Evolutionary conservation across 2,888 invertebrate genomes (phyloP).

Genomic region (Melieria omissa): DNA sequence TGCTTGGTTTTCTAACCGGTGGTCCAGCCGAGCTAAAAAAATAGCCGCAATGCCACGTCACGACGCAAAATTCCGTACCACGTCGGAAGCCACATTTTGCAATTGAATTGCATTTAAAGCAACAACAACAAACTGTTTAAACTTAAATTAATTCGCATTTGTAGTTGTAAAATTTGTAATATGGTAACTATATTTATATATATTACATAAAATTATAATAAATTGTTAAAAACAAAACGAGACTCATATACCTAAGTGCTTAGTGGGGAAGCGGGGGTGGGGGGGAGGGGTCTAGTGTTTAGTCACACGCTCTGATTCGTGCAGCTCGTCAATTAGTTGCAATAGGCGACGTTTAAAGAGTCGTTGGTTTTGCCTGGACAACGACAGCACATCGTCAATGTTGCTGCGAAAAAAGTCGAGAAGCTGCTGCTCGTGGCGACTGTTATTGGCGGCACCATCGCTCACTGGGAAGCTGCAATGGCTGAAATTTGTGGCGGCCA

Average conservation of each 20-base stretch:
- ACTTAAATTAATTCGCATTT: constrained; percentile 33
- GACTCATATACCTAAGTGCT: background rate
- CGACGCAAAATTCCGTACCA: background rate
- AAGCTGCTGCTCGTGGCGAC: constrained; percentile 40
- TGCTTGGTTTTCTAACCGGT: constrained; percentile 21
- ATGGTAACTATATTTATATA: constrained; percentile 25
- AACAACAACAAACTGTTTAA: constrained; percentile 3
- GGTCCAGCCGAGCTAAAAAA: constrained; percentile 7
- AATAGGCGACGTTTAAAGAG: constrained; percentile 45
- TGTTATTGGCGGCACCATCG: background rate
- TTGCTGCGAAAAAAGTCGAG: constrained; percentile 46
- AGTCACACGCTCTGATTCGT: constrained; percentile 19
- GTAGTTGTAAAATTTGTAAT: constrained; percentile 30
- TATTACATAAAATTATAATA: constrained; percentile 15
- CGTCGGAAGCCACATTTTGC: background rate
- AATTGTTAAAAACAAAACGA: constrained; percentile 14
- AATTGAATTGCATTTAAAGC: constrained; percentile 21
- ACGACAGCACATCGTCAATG: constrained; percentile 42
- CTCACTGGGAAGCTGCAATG: no score
- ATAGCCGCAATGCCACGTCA: background rate
- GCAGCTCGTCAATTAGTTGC: constrained; percentile 44
- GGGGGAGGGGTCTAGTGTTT: background rate
- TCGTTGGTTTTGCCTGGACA: constrained; percentile 42
- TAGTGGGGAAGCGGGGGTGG: no score
- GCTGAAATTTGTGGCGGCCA: no score